A percentile compares a stretch with the other conserved stretches of the same genome.
These are phyloP conservation scores for Daphoenositta chrysoptera DNA, from an alignment of 2,113 vertebrate genomes.

Conservation along the genomic window DNA sequence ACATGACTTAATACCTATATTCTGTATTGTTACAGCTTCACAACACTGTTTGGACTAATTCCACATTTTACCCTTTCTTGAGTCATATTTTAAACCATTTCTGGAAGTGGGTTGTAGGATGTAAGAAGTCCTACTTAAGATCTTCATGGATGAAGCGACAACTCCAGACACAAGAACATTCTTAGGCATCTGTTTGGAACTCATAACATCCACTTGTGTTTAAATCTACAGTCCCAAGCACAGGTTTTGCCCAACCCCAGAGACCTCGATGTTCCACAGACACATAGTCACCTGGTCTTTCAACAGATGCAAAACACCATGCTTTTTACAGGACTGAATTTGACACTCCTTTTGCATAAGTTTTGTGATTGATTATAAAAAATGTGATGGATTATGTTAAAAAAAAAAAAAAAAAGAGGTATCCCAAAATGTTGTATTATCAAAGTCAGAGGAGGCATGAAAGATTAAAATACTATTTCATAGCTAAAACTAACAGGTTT, in stretches of 20 bases:
- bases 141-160: not conserved
- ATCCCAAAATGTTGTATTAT: not conserved
- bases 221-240: not conserved
- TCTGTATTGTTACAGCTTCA: not conserved
- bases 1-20: not conserved
- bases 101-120: not conserved
- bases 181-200: not conserved
- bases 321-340: not conserved
- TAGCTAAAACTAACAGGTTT: fast-evolving
- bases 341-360: not conserved
- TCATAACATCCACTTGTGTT: not conserved
- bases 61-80: not conserved
- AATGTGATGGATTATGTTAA: not conserved
- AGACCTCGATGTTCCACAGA: fast-evolving
- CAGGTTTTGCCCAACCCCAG: not conserved
- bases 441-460: not conserved
- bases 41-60: not conserved
- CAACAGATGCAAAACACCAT: not conserved
- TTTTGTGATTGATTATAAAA: not conserved
- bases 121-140: not conserved
- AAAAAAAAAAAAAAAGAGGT: not conserved
- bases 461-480: not conserved
- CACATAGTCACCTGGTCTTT: not conserved
- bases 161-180: not conserved
- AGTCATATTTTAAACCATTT: not conserved